Conservation (phyloP, 2,797 vertebrate genomes). For the Myotis daubentonii region DNA sequence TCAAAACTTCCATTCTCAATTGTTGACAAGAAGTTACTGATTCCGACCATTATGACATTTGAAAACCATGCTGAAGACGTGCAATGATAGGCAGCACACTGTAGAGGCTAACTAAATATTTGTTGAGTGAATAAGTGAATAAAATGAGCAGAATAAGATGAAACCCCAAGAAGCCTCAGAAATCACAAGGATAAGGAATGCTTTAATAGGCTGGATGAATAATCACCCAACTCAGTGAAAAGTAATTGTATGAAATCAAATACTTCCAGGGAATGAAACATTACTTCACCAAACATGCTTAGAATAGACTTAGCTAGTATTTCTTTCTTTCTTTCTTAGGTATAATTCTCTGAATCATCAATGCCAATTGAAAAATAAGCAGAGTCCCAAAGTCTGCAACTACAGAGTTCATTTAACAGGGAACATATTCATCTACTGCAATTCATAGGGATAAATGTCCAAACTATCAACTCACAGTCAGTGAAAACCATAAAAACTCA, state of each 20-base stretch:
- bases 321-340: slow-evolving; percentile 47
- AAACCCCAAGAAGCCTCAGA: slow-evolving; percentile 14
- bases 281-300: slow-evolving; percentile 4
- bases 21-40: background rate
- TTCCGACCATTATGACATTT: background rate
- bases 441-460: slow-evolving; percentile 44
- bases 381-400: background rate
- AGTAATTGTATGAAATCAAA: slow-evolving; percentile 26
- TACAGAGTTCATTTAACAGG: slow-evolving; percentile 43
- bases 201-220: slow-evolving; percentile 38
- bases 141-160: background rate
- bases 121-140: slow-evolving; percentile 43
- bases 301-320: background rate
- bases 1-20: background rate
- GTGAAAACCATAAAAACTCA: slow-evolving; percentile 39
- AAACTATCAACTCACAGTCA: background rate
- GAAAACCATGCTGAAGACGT: slow-evolving; percentile 39
- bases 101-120: background rate
- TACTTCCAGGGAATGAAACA: background rate
- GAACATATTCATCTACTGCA: background rate
- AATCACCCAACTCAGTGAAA: background rate
- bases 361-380: slow-evolving; percentile 34
- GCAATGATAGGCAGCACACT: background rate
- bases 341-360: slow-evolving; percentile 38
- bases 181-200: background rate